Percentiles rank a stretch among this genome's conserved stretches.
Evolutionary conservation across 2,113 vertebrate species (phyloP).

Genomic region (Prietella phreatophila): DNA sequence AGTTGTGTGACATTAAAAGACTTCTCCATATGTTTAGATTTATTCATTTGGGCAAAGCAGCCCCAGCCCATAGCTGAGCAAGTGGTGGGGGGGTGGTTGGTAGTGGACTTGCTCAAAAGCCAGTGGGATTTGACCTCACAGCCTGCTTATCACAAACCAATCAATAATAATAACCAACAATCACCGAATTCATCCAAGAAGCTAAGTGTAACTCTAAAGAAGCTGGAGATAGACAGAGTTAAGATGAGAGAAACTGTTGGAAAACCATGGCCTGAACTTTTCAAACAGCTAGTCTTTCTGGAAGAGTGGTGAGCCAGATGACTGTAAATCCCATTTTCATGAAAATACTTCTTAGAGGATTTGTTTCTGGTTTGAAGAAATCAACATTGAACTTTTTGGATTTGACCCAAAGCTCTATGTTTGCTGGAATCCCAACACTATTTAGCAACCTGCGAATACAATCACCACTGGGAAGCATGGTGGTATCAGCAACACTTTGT

Average conservation of each 20-base stretch:
- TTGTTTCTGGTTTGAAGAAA: background rate
- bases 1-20: background rate
- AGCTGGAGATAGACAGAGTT: too few relatives aligned
- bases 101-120: background rate
- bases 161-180: too few relatives aligned
- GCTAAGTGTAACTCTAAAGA: too few relatives aligned
- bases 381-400: background rate
- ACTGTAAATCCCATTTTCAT: background rate
- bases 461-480: background rate
- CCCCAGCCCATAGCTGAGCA: background rate
- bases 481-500: background rate
- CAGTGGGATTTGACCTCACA: background rate
- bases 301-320: background rate
- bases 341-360: background rate
- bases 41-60: background rate
- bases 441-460: background rate
- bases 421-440: background rate
- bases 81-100: background rate
- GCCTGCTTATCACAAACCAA: background rate
- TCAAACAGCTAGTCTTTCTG: too few relatives aligned
- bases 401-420: background rate
- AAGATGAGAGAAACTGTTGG: background rate
- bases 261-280: too few relatives aligned
- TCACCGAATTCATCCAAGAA: too few relatives aligned
- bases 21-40: conserved; percentile 8